These are phyloP conservation scores for Petrocephalus zakoni DNA, from an alignment of 2,113 vertebrate species.

Conservation along the genomic window DNA sequence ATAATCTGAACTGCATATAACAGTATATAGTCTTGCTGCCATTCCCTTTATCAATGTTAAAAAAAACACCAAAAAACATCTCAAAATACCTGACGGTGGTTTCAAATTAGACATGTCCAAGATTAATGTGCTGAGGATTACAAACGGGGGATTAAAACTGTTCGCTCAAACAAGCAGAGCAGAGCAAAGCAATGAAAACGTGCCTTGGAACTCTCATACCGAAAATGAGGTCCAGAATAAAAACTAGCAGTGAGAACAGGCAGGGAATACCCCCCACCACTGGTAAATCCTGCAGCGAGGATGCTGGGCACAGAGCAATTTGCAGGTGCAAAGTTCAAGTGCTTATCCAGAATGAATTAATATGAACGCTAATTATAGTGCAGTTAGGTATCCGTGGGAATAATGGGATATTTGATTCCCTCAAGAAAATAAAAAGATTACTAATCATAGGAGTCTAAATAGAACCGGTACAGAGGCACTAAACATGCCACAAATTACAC, in stretches of 20 bases:
- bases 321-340: background rate
- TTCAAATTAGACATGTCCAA: constrained; percentile 9
- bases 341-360: background rate
- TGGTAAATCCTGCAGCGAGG: background rate
- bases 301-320: background rate
- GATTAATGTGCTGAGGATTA: constrained; percentile 22
- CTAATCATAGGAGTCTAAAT: background rate
- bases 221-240: background rate
- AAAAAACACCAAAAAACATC: constrained; percentile 17
- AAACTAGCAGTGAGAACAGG: background rate
- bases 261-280: background rate
- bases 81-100: constrained; percentile 6
- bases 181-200: background rate
- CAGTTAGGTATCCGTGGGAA: background rate
- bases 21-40: constrained; percentile 20
- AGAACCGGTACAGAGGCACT: background rate
- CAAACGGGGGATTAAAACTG: background rate
- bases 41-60: constrained; percentile 35
- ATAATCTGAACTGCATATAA: background rate
- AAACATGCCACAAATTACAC: background rate
- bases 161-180: rapidly evolving
- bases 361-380: background rate
- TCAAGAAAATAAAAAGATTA: background rate
- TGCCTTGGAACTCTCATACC: background rate
- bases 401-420: background rate